phyloP scores from a whole-genome alignment of 2,113 vertebrate genomes.

The Geococcyx californianus region DNA sequence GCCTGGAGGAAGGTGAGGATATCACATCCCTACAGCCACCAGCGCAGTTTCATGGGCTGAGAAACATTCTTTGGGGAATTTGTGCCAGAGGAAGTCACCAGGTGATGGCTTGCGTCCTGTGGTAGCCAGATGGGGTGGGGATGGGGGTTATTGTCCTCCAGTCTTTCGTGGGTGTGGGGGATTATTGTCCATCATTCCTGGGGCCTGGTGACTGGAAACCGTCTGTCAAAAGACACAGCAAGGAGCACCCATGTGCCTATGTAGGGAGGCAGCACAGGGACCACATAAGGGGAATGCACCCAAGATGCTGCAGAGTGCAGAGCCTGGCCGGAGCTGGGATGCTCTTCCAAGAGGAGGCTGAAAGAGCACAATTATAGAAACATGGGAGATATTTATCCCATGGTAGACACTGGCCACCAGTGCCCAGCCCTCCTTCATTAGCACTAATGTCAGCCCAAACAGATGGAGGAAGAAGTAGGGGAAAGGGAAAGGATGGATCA shows the following conservation, averaged over 20 bases:
- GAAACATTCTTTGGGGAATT: neutral
- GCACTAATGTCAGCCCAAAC: neutral
- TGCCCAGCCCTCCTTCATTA: neutral
- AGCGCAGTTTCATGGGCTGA: neutral
- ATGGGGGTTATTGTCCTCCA: accelerated
- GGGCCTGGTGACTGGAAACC: neutral
- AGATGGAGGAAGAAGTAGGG: neutral
- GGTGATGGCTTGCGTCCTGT: neutral
- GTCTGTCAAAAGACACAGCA: neutral
- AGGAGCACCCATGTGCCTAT: accelerated
- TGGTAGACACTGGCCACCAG: neutral
- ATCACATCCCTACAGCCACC: neutral
- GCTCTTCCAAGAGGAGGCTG: neutral
- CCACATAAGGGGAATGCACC: accelerated
- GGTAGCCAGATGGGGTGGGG: neutral
- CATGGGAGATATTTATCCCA: neutral
- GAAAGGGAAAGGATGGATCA: conserved; percentile 10
- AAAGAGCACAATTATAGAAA: neutral
- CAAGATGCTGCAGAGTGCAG: neutral
- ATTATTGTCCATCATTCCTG: neutral
- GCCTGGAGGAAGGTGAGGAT: neutral
- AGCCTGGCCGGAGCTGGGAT: neutral
- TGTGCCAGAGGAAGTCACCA: neutral
- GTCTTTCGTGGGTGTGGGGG: neutral
- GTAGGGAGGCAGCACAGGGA: neutral